Base-by-base conservation (phyloP, 2,797 vertebrate species). In the Bufotes viridis region DNA sequence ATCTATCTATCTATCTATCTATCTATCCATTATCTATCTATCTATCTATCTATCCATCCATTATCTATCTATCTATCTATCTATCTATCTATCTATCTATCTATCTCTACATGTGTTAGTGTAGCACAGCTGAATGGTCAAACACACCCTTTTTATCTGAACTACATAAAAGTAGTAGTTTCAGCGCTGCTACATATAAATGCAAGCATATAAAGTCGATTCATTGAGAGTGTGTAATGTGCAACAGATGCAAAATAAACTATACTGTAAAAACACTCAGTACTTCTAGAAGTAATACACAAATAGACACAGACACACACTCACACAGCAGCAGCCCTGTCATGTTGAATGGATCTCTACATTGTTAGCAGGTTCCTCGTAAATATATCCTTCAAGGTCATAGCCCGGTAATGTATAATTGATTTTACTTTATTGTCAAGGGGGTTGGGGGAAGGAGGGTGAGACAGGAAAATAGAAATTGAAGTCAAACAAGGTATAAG, bases 311-410 rank as follows among this genome's bases (percentile, higher is more conserved):
- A 57, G 0, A 65, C 57, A 65, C 13, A 51, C 61, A n/a, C n/a
- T n/a, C n/a, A 34, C 2, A 67, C 34, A 67, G 80, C 34, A 67
- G 80, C 34, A 67, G 49, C 49, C 60, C 29, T 42, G 60, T 81
- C 74, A 51, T 60, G 49, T 70, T 72, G 63, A 22, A 72, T 80
- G 53, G 29, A 63, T 72, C 74, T 65, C 91, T 93, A 95, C 93
- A 96, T 94, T 95, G 96, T 97, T 94, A 88, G 94, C 94, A 92
- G 93, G 92, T 92, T 92, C 91, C 87, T 90, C 93, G 93, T 92
- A 92, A 93, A 92, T 93, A 90, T 96, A 94, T 95, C 94, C 94
- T 96, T 98, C 97, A 99, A 99, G 98, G 98, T 99, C 98, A 96
- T 92, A 94, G 93, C 91, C 93, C 94, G 92, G 94, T 93, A 92